Evolutionary conservation across 2,113 vertebrate species (phyloP).

Genomic region (Mus spicilegus): DNA sequence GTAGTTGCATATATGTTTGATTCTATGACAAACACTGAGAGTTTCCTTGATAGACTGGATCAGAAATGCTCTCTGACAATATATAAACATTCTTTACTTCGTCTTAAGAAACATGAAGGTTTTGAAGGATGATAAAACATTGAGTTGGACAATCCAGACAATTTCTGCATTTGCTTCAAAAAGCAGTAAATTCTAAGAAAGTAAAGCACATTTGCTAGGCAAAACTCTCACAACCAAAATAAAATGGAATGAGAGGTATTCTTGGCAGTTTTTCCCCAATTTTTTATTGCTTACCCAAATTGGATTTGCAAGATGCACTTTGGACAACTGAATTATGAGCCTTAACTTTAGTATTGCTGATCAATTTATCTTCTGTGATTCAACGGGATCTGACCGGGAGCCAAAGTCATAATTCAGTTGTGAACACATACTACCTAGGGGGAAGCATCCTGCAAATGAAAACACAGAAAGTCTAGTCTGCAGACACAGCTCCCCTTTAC

Average conservation of each 20-base stretch:
- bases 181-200: conserved; percentile 56
- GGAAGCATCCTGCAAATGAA: conserved; percentile 16
- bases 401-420: conserved; percentile 74
- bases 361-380: conserved; percentile 73
- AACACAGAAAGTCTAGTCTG: background rate
- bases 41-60: background rate
- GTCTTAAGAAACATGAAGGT: background rate
- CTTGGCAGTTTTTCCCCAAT: background rate
- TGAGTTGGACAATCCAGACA: conserved; percentile 23
- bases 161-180: conserved; percentile 63
- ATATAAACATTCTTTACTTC: background rate
- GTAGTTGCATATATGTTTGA: background rate
- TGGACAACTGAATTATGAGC: conserved; percentile 69
- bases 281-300: conserved; percentile 52
- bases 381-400: conserved; percentile 61
- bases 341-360: conserved; percentile 65
- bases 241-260: conserved; percentile 33
- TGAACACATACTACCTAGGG: conserved; percentile 38
- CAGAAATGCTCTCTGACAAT: background rate
- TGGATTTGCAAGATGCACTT: conserved; percentile 62
- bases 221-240: conserved; percentile 57
- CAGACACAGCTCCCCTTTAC: background rate
- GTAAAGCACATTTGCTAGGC: conserved; percentile 27
- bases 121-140: conserved; percentile 50
- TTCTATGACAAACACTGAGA: background rate